These are phyloP conservation scores for Hozukius guyotensis DNA, from an alignment of 2,797 vertebrate genomes.

Conservation along the genomic window DNA sequence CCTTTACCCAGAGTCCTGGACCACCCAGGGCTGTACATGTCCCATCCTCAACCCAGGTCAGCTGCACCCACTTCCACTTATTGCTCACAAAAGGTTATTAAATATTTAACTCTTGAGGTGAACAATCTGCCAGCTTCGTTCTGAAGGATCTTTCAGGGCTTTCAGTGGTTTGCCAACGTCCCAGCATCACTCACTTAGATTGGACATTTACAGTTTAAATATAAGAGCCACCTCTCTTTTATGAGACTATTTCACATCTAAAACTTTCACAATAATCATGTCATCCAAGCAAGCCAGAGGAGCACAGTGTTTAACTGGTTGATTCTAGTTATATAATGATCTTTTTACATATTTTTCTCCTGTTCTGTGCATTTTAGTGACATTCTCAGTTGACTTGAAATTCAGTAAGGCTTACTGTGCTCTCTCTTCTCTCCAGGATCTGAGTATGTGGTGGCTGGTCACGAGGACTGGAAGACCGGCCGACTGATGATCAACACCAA, in stretches of 20 bases:
- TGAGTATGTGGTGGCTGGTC: slow-evolving; percentile 91
- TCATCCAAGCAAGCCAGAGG: slow-evolving; percentile 1
- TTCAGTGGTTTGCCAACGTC: slow-evolving; percentile 44
- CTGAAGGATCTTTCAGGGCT: slow-evolving; percentile 36
- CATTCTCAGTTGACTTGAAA: background rate
- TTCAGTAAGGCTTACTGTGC: background rate
- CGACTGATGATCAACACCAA: slow-evolving; percentile 90
- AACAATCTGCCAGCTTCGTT: slow-evolving; percentile 38
- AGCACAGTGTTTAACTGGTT: slow-evolving; percentile 5
- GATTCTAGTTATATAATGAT: slow-evolving; percentile 23
- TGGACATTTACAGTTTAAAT: slow-evolving; percentile 52
- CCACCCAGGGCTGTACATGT: slow-evolving; percentile 90
- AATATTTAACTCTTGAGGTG: slow-evolving; percentile 27
- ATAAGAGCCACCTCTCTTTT: slow-evolving; percentile 39
- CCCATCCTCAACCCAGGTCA: slow-evolving; percentile 93
- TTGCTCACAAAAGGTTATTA: slow-evolving; percentile 22
- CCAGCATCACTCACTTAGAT: slow-evolving; percentile 42
- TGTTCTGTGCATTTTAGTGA: background rate
- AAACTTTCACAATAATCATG: slow-evolving; percentile 27
- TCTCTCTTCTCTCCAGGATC: slow-evolving; percentile 76
- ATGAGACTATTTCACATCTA: slow-evolving; percentile 38
- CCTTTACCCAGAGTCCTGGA: slow-evolving; percentile 93
- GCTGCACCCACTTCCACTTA: slow-evolving; percentile 26
- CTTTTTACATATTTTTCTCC: slow-evolving; percentile 3
- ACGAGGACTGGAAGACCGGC: slow-evolving; percentile 85